Evolutionary conservation across 2,888 invertebrate species (phyloP).

Genomic region (Argyresthia goedartella): DNA sequence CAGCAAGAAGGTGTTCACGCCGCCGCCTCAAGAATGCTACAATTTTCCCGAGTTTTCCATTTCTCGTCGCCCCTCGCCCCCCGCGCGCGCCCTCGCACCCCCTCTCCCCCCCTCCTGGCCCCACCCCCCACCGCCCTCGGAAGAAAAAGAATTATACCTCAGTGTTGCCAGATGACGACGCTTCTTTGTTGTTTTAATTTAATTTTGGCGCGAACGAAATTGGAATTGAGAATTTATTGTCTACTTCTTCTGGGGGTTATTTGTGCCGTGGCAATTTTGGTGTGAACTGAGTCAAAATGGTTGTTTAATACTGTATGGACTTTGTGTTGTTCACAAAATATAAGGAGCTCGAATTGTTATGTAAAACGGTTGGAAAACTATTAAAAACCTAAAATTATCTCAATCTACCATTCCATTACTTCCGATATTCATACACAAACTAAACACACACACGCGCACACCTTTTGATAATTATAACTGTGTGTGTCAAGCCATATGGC

Average conservation of each 20-base stretch:
- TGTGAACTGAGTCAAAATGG: too few species aligned
- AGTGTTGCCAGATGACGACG: constrained; percentile 38
- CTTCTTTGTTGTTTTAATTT: constrained; percentile 3
- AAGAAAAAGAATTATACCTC: constrained; percentile 56
- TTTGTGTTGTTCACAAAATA: too few species aligned
- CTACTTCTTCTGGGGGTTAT: background rate
- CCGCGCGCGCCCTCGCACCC: constrained; percentile 18
- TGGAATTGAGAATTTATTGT: too few species aligned
- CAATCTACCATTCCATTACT: too few species aligned
- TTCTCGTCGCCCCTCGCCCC: constrained; percentile 52
- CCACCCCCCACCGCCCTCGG: background rate
- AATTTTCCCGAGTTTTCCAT: constrained; percentile 72
- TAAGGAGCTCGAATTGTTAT: too few species aligned
- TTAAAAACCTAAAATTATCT: too few species aligned
- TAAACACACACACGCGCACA: too few species aligned
- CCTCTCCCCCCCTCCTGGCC: constrained; percentile 3
- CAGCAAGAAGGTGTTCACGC: constrained; percentile 59
- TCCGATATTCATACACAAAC: too few species aligned
- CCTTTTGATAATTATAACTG: too few species aligned
- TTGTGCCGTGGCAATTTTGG: background rate
- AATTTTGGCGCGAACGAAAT: background rate
- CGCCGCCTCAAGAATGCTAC: constrained; percentile 71
- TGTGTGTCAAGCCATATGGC: too few species aligned
- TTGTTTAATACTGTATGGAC: too few species aligned
- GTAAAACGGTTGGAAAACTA: too few species aligned